These are phyloP conservation scores for Conopomorpha cramerella DNA, from an alignment of 1,140 invertebrate species.

Conservation along the genomic window DNA sequence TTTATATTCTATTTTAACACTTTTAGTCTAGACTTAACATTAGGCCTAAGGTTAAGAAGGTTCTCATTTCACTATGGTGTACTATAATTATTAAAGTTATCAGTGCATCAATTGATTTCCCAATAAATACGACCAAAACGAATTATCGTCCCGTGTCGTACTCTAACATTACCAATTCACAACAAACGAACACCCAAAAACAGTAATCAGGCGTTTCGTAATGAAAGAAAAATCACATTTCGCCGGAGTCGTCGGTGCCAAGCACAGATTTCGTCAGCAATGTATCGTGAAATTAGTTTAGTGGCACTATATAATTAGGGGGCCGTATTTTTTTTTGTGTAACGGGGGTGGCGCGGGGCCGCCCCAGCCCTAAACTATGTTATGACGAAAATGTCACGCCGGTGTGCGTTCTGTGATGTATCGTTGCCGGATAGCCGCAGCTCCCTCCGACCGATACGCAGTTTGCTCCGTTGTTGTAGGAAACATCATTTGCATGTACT, in stretches of 20 bases:
- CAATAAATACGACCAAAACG: too few relatives aligned
- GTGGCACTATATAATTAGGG: constrained; percentile 57
- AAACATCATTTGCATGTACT: too few relatives aligned
- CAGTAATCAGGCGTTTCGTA: constrained; percentile 42
- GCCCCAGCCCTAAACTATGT: constrained; percentile 11
- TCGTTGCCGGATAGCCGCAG: too few relatives aligned
- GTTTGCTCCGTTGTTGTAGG: too few relatives aligned
- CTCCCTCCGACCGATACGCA: too few relatives aligned
- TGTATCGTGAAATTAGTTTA: constrained; percentile 61
- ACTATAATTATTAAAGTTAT: too few relatives aligned
- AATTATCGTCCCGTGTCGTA: too few relatives aligned
- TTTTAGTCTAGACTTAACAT: too few relatives aligned
- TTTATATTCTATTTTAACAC: too few relatives aligned
- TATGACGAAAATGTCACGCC: constrained; percentile 57
- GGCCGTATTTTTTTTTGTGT: constrained; percentile 46
- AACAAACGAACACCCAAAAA: constrained; percentile 49
- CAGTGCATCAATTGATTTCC: too few relatives aligned
- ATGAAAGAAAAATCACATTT: constrained; percentile 47
- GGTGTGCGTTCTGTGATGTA: constrained; percentile 53
- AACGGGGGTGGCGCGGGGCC: constrained; percentile 8
- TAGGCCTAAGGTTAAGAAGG: too few relatives aligned
- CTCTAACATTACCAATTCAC: constrained; percentile 48
- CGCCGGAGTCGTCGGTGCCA: constrained; percentile 38
- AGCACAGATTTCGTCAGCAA: constrained; percentile 57
- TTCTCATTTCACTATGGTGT: too few relatives aligned